Percentiles rank a stretch among this genome's conserved stretches.
Evolutionary conservation across 2,113 vertebrate genomes (phyloP).

Genomic region (Gasterosteus nipponicus): DNA sequence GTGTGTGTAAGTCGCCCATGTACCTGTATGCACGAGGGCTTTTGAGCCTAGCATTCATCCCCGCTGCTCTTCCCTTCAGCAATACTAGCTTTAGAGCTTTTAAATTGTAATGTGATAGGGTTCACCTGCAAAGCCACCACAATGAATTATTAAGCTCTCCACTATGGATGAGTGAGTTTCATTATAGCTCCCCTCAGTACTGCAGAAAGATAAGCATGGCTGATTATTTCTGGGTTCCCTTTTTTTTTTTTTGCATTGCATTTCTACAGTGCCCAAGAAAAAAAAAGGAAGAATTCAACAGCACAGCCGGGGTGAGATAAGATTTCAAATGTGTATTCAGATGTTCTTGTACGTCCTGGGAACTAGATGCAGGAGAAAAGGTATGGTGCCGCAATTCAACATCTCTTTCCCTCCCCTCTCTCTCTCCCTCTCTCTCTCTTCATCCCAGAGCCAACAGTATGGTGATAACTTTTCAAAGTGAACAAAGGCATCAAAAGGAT

Average conservation of each 20-base stretch:
- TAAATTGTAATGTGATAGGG: slow-evolving; percentile 80
- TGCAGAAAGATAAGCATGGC: slow-evolving; percentile 76
- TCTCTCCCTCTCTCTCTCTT: slow-evolving; percentile 28
- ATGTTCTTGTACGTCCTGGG: slow-evolving; percentile 79
- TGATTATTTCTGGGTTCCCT: slow-evolving; percentile 75
- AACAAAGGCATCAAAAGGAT: slow-evolving; percentile 84
- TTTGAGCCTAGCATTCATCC: slow-evolving; percentile 60
- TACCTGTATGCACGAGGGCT: slow-evolving; percentile 43
- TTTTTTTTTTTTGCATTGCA: slow-evolving; percentile 58
- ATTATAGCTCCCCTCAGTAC: slow-evolving; percentile 79
- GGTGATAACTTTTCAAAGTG: slow-evolving; percentile 82
- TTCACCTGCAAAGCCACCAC: slow-evolving; percentile 80
- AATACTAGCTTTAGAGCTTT: slow-evolving; percentile 77
- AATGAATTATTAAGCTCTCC: slow-evolving; percentile 83
- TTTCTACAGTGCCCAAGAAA: slow-evolving; percentile 55
- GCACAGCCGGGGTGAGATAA: slow-evolving; percentile 77
- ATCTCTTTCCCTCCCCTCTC: slow-evolving; percentile 31
- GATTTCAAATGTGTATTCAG: slow-evolving; percentile 79
- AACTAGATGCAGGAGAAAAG: slow-evolving; percentile 74
- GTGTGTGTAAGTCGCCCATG: slow-evolving; percentile 18
- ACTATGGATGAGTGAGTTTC: slow-evolving; percentile 80
- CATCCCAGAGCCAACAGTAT: slow-evolving; percentile 70
- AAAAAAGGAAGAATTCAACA: slow-evolving; percentile 70
- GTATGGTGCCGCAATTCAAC: slow-evolving; percentile 56
- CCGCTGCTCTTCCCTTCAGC: slow-evolving; percentile 63